Evolutionary conservation across 2,888 invertebrate genomes (phyloP).

Genomic region (Erannis defoliaria): DNA sequence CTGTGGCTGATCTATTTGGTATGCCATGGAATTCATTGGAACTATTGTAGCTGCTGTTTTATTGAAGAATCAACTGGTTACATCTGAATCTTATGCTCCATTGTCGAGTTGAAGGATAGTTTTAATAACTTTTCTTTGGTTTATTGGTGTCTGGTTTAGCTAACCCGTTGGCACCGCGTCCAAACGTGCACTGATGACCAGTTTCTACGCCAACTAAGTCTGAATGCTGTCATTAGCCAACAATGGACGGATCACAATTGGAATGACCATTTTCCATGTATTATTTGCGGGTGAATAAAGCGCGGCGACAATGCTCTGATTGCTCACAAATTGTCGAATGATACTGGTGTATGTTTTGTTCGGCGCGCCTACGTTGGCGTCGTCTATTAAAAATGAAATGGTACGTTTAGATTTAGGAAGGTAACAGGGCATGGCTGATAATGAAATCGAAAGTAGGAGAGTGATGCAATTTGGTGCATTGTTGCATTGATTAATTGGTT

Average conservation of each 20-base stretch:
- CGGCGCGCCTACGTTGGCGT: constrained; percentile 67
- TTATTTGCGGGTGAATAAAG: constrained; percentile 86
- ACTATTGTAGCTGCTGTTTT: constrained; percentile 3
- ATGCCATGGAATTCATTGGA: constrained; percentile 66
- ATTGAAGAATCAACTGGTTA: not conserved
- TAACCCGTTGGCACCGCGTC: constrained; percentile 61
- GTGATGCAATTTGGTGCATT: constrained; percentile 3
- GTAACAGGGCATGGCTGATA: constrained; percentile 43
- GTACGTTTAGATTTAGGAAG: constrained; percentile 42
- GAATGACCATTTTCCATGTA: constrained; percentile 85
- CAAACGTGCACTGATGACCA: constrained; percentile 73
- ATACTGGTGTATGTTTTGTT: constrained; percentile 82
- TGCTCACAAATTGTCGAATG: constrained; percentile 87
- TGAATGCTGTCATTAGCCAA: constrained; percentile 84
- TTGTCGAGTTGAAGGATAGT: not conserved
- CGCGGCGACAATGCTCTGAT: constrained; percentile 85
- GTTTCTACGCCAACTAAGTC: constrained; percentile 71
- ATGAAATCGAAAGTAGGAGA: constrained; percentile 38
- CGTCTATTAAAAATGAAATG: constrained; percentile 68
- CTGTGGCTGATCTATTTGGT: constrained; percentile 61
- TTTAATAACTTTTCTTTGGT: not conserved
- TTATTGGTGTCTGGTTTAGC: constrained; percentile 11
- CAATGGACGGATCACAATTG: constrained; percentile 80
- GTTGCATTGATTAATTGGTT: not conserved
- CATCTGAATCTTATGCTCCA: constrained; percentile 2